Conservation (phyloP, 2,888 invertebrate species). For the Alsophila aescularia region DNA sequence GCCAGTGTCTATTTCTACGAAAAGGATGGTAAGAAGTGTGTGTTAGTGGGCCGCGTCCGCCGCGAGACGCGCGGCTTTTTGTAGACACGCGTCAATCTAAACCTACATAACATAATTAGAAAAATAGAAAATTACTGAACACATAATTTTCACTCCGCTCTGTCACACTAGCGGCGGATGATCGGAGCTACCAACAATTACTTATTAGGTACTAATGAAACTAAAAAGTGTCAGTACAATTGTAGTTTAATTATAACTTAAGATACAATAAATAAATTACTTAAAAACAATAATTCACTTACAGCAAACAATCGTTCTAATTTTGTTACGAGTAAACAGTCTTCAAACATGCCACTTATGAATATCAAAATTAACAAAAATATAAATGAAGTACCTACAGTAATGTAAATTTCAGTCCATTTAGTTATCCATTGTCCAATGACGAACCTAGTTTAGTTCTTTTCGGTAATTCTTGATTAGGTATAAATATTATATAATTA, state of each 20-base stretch:
- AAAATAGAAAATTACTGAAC: slow-evolving; percentile 60
- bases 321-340: slow-evolving; percentile 12
- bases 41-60: slow-evolving; percentile 82
- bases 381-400: too few species aligned
- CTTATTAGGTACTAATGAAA: not conserved
- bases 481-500: not conserved
- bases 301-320: slow-evolving; percentile 10
- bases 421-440: too few species aligned
- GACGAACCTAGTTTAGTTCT: too few species aligned
- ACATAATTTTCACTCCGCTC: slow-evolving; percentile 27
- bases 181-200: not conserved
- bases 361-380: too few species aligned
- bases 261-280: slow-evolving; percentile 42
- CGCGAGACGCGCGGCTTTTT: slow-evolving; percentile 67
- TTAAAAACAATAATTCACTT: slow-evolving; percentile 3
- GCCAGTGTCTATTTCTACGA: slow-evolving; percentile 79
- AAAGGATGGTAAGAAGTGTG: slow-evolving; percentile 81
- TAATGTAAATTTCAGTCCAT: too few species aligned
- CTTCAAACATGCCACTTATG: slow-evolving; percentile 18
- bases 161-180: not conserved
- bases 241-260: slow-evolving; percentile 31
- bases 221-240: slow-evolving; percentile 4
- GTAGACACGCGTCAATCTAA: slow-evolving; percentile 60
- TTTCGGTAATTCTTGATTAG: too few species aligned
- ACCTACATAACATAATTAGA: slow-evolving; percentile 74